Conservation (phyloP, 2,113 vertebrate species). For the Festucalex cinctus region DNA sequence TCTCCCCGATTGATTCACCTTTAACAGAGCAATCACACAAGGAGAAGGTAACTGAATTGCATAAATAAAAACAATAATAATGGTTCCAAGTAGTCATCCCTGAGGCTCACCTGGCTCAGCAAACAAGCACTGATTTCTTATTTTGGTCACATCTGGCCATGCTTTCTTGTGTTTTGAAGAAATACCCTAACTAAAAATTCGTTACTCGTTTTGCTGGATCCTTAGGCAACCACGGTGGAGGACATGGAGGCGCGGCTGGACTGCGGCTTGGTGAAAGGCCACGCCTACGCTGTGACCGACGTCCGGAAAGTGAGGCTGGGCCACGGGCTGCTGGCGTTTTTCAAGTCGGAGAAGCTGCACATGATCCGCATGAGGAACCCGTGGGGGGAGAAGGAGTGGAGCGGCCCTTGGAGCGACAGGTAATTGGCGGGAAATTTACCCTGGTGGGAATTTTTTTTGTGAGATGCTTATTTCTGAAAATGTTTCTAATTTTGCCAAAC, state of each 20-base stretch:
- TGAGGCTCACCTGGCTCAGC: neutral
- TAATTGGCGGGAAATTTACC: constrained; percentile 33
- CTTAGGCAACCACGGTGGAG: constrained; percentile 80
- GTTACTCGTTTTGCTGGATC: constrained; percentile 16
- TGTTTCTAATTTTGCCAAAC: too few species aligned
- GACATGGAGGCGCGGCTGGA: constrained; percentile 94
- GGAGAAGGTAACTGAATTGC: too few species aligned
- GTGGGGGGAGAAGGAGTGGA: constrained; percentile 97
- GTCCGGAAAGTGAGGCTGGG: constrained; percentile 90
- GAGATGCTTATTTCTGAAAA: too few species aligned
- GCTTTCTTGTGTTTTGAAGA: neutral
- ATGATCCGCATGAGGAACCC: constrained; percentile 99
- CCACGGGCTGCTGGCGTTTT: constrained; percentile 87
- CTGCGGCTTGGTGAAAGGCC: constrained; percentile 93
- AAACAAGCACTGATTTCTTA: neutral
- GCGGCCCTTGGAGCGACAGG: constrained; percentile 96
- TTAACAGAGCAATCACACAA: too few species aligned
- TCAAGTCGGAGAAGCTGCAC: constrained; percentile 93
- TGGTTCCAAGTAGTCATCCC: neutral
- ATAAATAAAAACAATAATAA: neutral
- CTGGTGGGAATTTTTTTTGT: constrained; percentile 19
- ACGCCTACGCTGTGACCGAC: constrained; percentile 89
- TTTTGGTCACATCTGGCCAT: neutral
- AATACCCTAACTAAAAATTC: too few species aligned
- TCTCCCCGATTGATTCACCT: too few species aligned